A percentile compares a stretch with the other conserved stretches of the same genome.
These are phyloP conservation scores for Chiroxiphia lanceolata DNA, from an alignment of 2,797 vertebrate species.

Conservation along the genomic window DNA sequence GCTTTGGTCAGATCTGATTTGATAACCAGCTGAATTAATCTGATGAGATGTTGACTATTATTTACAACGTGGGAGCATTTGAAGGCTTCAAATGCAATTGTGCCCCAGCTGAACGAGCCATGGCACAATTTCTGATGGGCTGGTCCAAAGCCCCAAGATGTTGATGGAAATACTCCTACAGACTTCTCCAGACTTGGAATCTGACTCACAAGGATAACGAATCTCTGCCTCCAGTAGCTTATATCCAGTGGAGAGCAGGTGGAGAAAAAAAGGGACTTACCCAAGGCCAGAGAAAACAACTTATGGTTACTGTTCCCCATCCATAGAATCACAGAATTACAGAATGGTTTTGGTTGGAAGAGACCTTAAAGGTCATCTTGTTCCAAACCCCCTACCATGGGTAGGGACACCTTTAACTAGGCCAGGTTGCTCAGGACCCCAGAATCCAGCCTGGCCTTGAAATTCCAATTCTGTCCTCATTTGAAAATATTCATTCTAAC, in stretches of 20 bases:
- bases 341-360: background rate
- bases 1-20: background rate
- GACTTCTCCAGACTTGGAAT: background rate
- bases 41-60: background rate
- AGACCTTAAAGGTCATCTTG: rapidly evolving
- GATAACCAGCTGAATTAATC: background rate
- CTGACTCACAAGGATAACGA: background rate
- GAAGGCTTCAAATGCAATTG: background rate
- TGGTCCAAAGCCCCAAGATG: background rate
- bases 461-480: background rate
- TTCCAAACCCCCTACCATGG: background rate
- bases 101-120: background rate
- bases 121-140: background rate
- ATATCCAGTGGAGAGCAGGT: background rate
- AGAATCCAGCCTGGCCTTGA: background rate
- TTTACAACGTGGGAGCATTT: background rate
- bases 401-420: background rate
- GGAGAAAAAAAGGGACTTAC: background rate
- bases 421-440: background rate
- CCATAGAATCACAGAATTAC: background rate
- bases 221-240: background rate
- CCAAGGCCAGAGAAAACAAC: background rate
- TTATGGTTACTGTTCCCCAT: background rate
- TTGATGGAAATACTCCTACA: background rate
- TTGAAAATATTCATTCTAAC: background rate